A percentile compares a stretch with the other conserved stretches of the same genome.
Conservation (phyloP, 1,140 invertebrate genomes). For the Riptortus pedestris region DNA sequence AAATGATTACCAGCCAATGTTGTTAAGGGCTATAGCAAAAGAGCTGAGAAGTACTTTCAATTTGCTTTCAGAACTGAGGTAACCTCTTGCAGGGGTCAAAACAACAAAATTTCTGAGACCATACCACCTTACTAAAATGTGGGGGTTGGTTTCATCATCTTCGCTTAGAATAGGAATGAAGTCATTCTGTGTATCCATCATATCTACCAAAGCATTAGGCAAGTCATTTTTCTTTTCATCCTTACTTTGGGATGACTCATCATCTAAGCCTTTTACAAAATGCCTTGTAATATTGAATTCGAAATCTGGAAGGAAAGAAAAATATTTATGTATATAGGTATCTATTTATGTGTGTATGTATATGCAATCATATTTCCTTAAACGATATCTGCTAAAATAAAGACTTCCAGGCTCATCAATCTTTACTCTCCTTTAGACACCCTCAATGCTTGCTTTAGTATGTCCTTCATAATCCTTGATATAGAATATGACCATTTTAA, state of each 20-base stretch:
- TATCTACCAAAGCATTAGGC: constrained; percentile 42
- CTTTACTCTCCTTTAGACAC: too few species aligned
- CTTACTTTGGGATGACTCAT: constrained; percentile 26
- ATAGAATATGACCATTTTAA: too few species aligned
- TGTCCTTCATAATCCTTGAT: too few species aligned
- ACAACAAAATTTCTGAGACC: constrained; percentile 75
- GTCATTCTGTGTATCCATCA: constrained; percentile 54
- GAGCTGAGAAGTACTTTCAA: constrained; percentile 80
- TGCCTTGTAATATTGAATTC: constrained; percentile 48
- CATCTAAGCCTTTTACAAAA: constrained; percentile 31
- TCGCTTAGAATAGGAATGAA: constrained; percentile 47
- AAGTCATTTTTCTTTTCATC: constrained; percentile 27
- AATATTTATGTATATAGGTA: too few species aligned
- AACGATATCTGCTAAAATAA: too few species aligned
- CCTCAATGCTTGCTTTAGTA: too few species aligned
- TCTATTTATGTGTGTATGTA: too few species aligned
- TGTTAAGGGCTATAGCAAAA: constrained; percentile 68
- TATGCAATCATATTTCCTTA: too few species aligned
- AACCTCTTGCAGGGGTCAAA: constrained; percentile 48
- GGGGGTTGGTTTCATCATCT: constrained; percentile 42
- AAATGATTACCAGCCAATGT: constrained; percentile 54
- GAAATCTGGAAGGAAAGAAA: constrained; percentile 42
- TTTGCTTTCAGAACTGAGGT: constrained; percentile 62
- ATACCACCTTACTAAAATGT: constrained; percentile 58
- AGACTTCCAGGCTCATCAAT: too few species aligned